A percentile compares a stretch with the other conserved stretches of the same genome.
Conservation (phyloP, 1,140 invertebrate species). For the Ephestia elutella region DNA sequence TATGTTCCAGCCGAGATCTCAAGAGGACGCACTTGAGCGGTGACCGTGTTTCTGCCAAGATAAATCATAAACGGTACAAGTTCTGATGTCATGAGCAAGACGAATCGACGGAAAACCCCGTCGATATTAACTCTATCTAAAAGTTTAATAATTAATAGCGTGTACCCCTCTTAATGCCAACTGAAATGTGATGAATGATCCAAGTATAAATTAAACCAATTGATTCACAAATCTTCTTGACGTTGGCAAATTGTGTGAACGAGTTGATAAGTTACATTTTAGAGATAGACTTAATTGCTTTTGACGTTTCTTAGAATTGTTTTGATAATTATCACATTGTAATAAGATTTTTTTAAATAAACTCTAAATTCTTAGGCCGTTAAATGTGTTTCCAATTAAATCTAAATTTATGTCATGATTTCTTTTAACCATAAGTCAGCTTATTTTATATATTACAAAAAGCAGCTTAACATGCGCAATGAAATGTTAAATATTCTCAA, state of each 20-base stretch:
- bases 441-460: not conserved
- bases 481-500: not conserved
- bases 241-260: constrained; percentile 31
- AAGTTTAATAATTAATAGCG: constrained; percentile 39
- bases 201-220: constrained; percentile 39
- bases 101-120: constrained; percentile 21
- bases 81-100: constrained; percentile 16
- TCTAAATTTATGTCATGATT: no score
- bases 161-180: constrained; percentile 26
- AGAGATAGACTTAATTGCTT: no score
- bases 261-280: constrained; percentile 26
- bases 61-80: constrained; percentile 5
- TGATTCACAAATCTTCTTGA: constrained; percentile 26
- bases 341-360: no score
- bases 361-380: no score
- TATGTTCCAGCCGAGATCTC: not conserved
- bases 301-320: no score
- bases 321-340: no score
- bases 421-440: not conserved
- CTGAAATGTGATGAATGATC: constrained; percentile 33
- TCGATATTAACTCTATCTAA: constrained; percentile 20
- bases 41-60: constrained; percentile 3
- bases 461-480: not conserved
- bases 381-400: no score
- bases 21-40: not conserved